Conservation (phyloP, 2,888 invertebrate species). For the Ceriagrion tenellum region DNA sequence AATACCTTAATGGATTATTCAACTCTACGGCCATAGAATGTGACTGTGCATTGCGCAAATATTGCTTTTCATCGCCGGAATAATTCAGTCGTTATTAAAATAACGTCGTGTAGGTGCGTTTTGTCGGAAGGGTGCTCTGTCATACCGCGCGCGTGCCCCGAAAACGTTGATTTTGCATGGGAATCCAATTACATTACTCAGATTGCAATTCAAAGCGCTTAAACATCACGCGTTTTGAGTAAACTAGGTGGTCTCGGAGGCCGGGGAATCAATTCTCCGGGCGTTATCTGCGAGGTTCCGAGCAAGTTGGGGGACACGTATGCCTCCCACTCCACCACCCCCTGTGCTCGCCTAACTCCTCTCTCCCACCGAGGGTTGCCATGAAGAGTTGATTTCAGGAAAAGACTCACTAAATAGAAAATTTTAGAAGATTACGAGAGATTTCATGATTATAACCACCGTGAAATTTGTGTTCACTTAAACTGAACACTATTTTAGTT, state of each 20-base stretch:
- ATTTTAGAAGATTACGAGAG: too few species aligned
- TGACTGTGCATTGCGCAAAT: background rate
- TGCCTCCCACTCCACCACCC: background rate
- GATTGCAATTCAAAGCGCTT: background rate
- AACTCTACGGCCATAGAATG: background rate
- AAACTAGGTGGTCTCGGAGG: background rate
- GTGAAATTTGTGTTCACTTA: too few species aligned
- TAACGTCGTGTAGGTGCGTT: background rate
- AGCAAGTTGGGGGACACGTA: background rate
- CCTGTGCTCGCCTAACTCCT: background rate
- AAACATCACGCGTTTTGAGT: background rate
- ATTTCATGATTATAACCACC: too few species aligned
- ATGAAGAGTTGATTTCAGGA: too few species aligned
- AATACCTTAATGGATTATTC: conserved; percentile 6
- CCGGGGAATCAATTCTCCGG: background rate
- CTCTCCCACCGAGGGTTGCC: background rate
- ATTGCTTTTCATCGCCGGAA: background rate
- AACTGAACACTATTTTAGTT: too few species aligned
- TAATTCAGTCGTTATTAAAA: background rate
- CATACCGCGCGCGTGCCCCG: background rate
- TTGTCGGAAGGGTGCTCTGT: background rate
- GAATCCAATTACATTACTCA: conserved; percentile 28
- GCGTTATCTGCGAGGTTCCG: conserved; percentile 9
- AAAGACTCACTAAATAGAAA: too few species aligned
- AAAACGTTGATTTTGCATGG: conserved; percentile 18